A percentile compares a stretch with the other conserved stretches of the same genome.
Conservation (phyloP, 1,140 invertebrate species). For the Zaprionus tsacasi region DNA sequence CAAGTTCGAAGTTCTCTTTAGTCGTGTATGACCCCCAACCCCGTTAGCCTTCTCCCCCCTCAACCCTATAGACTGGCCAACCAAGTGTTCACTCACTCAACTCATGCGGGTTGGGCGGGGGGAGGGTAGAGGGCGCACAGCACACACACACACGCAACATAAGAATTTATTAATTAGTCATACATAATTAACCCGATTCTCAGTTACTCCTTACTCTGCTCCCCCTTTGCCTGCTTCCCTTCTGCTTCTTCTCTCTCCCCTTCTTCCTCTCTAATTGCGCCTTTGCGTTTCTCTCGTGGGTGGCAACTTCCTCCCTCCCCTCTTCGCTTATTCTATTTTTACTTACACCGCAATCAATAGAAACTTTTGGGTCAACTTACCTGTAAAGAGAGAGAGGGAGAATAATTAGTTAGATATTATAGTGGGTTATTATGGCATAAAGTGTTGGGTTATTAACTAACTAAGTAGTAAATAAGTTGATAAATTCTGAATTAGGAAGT, state of each 20-base stretch:
- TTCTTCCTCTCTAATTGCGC: conserved; percentile 23
- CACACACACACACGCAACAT: conserved; percentile 10
- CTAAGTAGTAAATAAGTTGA: not conserved
- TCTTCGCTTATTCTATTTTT: not conserved
- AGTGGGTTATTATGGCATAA: not conserved
- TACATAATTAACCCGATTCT: conserved; percentile 30
- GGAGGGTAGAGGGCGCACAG: not conserved
- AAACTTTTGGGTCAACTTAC: conserved; percentile 46
- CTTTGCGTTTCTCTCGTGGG: conserved; percentile 29
- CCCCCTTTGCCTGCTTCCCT: not conserved
- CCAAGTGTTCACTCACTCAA: not conserved
- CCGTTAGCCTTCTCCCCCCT: not conserved
- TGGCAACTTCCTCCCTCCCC: not conserved
- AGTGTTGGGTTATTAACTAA: conserved; percentile 4
- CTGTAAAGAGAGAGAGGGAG: conserved; percentile 30
- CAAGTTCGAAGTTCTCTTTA: conserved; percentile 23
- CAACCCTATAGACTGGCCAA: not conserved
- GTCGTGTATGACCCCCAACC: conserved; percentile 10
- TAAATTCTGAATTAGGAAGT: not conserved
- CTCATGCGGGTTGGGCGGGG: conserved; percentile 20
- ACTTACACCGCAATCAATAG: conserved; percentile 17
- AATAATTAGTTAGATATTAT: conserved; percentile 16
- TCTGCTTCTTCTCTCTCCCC: not conserved
- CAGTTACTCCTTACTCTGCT: not conserved
- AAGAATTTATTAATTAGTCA: conserved; percentile 41